Evolutionary conservation across 2,797 vertebrate genomes (phyloP), one percentile per base, ranked within the genome.

Genomic region (Hirundo rustica): DNA sequence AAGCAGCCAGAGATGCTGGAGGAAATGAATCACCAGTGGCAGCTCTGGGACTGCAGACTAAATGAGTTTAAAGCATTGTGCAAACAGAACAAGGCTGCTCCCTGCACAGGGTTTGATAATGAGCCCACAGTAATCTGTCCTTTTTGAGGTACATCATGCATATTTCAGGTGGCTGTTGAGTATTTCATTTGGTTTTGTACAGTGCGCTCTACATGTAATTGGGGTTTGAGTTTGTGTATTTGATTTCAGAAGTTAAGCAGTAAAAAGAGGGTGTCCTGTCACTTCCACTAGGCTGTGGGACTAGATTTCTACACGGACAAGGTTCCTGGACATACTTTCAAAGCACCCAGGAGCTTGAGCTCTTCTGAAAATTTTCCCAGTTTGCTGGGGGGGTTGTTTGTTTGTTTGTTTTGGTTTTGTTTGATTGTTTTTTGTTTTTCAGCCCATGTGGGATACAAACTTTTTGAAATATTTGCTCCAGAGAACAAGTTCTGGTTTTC

Each of bases 51-150:
- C 66, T 40, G 30, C 50, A 65, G 17, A 27, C 5, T 89, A 87
- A 92, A 84, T 44, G 44, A 64, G 75, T 73, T 76, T 76, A 96
- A 85, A 87, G 81, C 21, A 19, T n/a, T 74, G 67, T 92, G 91
- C 68, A 91, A 94, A 75, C 32, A 92, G 81, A 92, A 82, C 44
- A 78, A 92, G 60, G 40, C 27, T 58, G 26, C 55, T 92, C 38
- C 81, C 71, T 85, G 8, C 57, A 26, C 2, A 42, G 50, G 57
- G 16, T 44, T 80, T 84, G 47, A 42, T 77, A 71, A 90, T 1
- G 18, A 90, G 70, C 32, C 57, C 80, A 84, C 4, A 15, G 10
- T 42, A 77, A 89, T 60, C 57, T 19, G 6, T 61, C 30, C 2
- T 57, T 80, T 88, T 60, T 2, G 5, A 88, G 48, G 65, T 67